These are phyloP conservation scores for Megaceryle alcyon DNA, from an alignment of 2,797 vertebrate species.

Conservation along the genomic window DNA sequence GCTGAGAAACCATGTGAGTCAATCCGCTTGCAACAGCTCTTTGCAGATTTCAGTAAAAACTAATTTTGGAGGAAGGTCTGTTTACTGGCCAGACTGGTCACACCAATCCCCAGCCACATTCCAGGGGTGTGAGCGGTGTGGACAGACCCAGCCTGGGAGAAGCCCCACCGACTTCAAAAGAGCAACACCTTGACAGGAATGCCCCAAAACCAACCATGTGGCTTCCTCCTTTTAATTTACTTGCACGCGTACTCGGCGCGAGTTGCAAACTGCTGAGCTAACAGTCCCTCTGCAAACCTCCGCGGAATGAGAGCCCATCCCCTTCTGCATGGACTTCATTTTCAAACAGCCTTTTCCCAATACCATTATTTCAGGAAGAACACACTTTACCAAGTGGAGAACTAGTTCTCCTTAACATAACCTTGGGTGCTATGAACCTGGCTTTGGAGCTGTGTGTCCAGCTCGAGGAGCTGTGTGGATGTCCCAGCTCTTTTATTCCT, in stretches of 20 bases:
- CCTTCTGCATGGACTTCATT: accelerated
- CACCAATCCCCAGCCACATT: conserved; percentile 9
- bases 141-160: background rate
- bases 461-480: background rate
- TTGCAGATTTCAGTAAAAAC: conserved; percentile 55
- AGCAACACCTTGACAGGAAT: background rate
- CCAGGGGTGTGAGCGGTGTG: background rate
- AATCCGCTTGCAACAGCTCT: conserved; percentile 43
- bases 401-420: accelerated
- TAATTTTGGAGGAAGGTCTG: conserved; percentile 36
- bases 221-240: conserved; percentile 1
- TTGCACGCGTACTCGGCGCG: accelerated
- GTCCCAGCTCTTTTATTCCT: background rate
- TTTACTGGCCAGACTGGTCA: conserved; percentile 39
- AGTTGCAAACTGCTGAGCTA: conserved; percentile 26
- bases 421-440: background rate
- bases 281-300: background rate
- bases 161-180: conserved; percentile 34
- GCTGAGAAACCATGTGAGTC: conserved; percentile 55
- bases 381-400: accelerated
- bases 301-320: accelerated
- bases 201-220: background rate
- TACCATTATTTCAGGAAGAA: background rate
- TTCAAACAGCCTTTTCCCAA: background rate
- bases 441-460: background rate